Evolutionary conservation across 1,140 invertebrate species (phyloP), one percentile per base, ranked within the genome.

Genomic region (Drosophila biarmipes): DNA sequence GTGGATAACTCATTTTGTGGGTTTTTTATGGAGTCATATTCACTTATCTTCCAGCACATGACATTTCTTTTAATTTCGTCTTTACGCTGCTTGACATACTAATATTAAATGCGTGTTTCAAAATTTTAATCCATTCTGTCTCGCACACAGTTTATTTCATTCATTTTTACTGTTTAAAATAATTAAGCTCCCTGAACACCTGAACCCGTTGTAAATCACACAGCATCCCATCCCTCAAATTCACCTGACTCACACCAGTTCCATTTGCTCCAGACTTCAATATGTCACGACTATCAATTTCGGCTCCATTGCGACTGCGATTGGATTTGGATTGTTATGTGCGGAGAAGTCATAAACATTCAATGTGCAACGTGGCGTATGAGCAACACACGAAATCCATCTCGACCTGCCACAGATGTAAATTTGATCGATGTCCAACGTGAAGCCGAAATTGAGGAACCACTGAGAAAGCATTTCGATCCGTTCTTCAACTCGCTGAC

Each of bases 311-410:
- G n/a, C 19, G 21, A 48, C 27, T 51, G 29, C 15, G 31, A 48
- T 58, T 42, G 40, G 27, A 34, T 35, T 37, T 49, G 19, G 35
- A 40, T 61, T 52, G 57, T 19, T 49, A 38, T 51, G 57, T 59
- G 57, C 35, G 12, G 45, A 40, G 17, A 27, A 52, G 48, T 53
- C 49, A 42, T 34, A 62, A 42, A 51, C 24, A 46, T 38, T 24
- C 14, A 37, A 27, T 8, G 34, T 51, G 45, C 63, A 35, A 63
- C 29, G 21, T 35, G 63, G 42, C 53, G 53, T 64, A 64, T 64
- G 38, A 43, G 38, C 35, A 19, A 66, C 43, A 21, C 15, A 34
- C 17, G 35, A 3, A 42, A 43, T 43, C 15, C 46, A 19, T 24
- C 7, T 67, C 21, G 21, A 24, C 19, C 27, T 24, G 57, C 19